phyloP scores from a whole-genome alignment of 1,140 invertebrate species.

The Drosophila littoralis region DNA sequence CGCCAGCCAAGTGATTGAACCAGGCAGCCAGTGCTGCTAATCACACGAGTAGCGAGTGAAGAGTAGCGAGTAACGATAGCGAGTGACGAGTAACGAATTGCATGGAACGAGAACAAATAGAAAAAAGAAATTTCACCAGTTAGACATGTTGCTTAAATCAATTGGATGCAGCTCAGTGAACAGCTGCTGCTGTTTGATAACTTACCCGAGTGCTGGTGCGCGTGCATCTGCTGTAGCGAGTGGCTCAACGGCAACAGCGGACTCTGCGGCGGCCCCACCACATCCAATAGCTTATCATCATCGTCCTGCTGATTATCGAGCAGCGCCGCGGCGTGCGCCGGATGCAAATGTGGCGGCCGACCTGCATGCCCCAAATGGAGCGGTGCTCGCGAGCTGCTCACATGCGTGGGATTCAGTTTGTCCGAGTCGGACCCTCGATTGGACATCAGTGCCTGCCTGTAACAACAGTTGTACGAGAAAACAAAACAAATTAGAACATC shows the following conservation, averaged over 20 bases:
- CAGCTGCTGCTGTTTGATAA: not conserved
- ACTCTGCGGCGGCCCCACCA: constrained; percentile 92
- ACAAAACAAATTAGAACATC: constrained; percentile 83
- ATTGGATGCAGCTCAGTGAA: not conserved
- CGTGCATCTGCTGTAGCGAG: constrained; percentile 84
- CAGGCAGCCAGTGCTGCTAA: constrained; percentile 85
- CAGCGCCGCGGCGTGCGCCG: constrained; percentile 83
- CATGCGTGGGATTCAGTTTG: constrained; percentile 84
- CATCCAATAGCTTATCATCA: constrained; percentile 94
- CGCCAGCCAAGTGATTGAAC: constrained; percentile 85
- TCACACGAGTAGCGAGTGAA: not conserved
- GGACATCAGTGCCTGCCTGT: constrained; percentile 93
- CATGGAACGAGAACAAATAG: constrained; percentile 23
- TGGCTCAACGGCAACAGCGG: constrained; percentile 87
- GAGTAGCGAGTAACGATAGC: constrained; percentile 1
- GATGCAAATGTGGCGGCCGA: constrained; percentile 77
- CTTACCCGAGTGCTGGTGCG: constrained; percentile 83
- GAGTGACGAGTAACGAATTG: not conserved
- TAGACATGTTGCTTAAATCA: not conserved
- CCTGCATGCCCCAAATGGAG: constrained; percentile 83
- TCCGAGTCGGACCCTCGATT: constrained; percentile 87
- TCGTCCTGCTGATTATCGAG: constrained; percentile 87
- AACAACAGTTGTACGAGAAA: constrained; percentile 82
- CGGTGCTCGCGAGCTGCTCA: constrained; percentile 84
- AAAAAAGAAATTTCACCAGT: constrained; percentile 2